Conservation (phyloP, 2,797 vertebrate genomes). For the Alfaro cultratus region DNA sequence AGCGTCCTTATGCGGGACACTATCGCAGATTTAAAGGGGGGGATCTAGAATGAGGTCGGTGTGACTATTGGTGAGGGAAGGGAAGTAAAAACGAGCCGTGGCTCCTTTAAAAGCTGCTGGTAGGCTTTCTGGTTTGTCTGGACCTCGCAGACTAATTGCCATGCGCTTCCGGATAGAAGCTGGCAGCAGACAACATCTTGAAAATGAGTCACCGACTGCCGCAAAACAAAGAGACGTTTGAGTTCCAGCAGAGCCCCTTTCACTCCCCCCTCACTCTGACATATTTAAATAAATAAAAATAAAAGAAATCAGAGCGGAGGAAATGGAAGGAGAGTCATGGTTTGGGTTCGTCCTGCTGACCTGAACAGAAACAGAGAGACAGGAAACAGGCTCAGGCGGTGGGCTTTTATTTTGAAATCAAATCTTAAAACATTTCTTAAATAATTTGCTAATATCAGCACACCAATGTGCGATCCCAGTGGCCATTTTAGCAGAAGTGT, state of each 20-base stretch:
- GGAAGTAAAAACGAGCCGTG: conserved; percentile 48
- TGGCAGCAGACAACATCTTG: conserved; percentile 99
- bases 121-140: conserved; percentile 96
- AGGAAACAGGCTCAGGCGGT: not conserved
- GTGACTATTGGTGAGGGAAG: not conserved
- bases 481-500: not conserved
- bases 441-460: not conserved
- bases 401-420: conserved; percentile 43
- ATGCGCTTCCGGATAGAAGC: conserved; percentile 99
- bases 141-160: conserved; percentile 98
- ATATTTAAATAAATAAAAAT: not conserved
- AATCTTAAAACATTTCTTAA: conserved; percentile 27
- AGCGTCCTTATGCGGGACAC: not conserved
- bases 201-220: conserved; percentile 97
- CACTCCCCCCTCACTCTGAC: conserved; percentile 9
- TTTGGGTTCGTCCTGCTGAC: conserved; percentile 25
- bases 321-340: conserved; percentile 28
- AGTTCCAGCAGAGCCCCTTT: conserved; percentile 65
- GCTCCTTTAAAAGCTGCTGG: conserved; percentile 77
- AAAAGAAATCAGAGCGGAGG: conserved; percentile 2
- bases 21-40: not conserved
- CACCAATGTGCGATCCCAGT: not conserved
- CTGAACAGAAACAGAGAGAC: not conserved
- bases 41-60: conserved; percentile 8
- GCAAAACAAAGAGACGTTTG: conserved; percentile 93